Percentiles rank a stretch among this genome's conserved stretches.
Conservation (phyloP, 2,797 vertebrate species). For the Falco naumanni region DNA sequence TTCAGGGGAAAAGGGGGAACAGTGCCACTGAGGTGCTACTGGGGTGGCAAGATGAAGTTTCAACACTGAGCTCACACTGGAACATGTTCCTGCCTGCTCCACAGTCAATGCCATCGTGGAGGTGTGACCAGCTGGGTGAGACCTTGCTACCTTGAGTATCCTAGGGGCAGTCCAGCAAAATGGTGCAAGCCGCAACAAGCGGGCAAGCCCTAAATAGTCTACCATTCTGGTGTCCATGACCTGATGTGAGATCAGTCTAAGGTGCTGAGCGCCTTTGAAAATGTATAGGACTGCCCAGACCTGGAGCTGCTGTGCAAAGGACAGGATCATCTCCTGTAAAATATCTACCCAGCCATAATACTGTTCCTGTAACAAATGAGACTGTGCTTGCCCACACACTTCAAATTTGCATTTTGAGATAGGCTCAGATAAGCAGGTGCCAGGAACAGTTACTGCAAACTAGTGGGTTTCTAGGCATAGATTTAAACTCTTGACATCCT, state of each 20-base stretch:
- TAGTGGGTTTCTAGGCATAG: background rate
- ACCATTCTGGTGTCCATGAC: background rate
- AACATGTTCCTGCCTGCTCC: background rate
- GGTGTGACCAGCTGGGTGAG: background rate
- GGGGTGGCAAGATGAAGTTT: background rate
- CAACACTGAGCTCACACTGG: background rate
- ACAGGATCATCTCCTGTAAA: background rate
- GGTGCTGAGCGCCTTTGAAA: background rate
- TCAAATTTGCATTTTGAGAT: background rate
- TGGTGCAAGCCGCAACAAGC: accelerated
- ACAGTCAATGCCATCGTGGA: background rate
- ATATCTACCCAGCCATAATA: background rate
- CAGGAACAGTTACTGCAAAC: background rate
- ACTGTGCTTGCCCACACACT: accelerated
- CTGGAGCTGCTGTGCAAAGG: background rate
- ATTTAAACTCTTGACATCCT: background rate
- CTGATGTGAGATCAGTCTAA: background rate
- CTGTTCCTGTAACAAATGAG: background rate
- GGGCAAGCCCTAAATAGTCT: background rate
- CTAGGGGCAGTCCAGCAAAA: background rate
- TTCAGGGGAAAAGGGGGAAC: background rate
- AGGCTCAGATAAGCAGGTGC: background rate
- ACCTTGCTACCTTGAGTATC: background rate
- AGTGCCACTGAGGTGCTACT: background rate
- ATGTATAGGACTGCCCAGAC: background rate